Evolutionary conservation across 2,797 vertebrate species (phyloP).

Genomic region (Crenuchus spilurus): DNA sequence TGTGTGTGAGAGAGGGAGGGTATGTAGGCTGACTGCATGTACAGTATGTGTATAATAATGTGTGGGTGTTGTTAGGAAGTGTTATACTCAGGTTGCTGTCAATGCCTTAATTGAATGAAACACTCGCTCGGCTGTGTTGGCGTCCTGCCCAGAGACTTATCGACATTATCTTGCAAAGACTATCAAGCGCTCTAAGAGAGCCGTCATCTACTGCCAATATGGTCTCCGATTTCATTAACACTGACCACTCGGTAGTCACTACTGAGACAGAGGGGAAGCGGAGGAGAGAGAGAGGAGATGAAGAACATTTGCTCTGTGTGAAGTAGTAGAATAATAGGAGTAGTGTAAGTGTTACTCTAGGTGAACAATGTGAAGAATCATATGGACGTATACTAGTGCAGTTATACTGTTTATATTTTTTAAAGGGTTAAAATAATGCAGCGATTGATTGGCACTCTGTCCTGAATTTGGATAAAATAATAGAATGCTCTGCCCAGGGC

Average conservation of each 20-base stretch:
- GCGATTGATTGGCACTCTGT: too few species aligned
- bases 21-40: too few species aligned
- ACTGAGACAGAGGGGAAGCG: background rate
- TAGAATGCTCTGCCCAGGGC: too few species aligned
- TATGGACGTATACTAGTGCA: too few species aligned
- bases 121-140: slow-evolving; percentile 8
- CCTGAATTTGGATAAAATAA: too few species aligned
- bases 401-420: too few species aligned
- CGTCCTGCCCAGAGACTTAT: background rate
- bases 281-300: background rate
- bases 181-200: slow-evolving; percentile 21
- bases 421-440: too few species aligned
- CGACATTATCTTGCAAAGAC: slow-evolving; percentile 30
- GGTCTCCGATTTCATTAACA: slow-evolving; percentile 17
- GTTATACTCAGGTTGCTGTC: background rate
- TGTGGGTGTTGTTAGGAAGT: background rate
- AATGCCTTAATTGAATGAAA: slow-evolving; percentile 14
- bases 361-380: too few species aligned
- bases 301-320: background rate
- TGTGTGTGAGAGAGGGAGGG: background rate
- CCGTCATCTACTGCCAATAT: slow-evolving; percentile 24
- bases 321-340: background rate
- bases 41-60: background rate
- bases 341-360: too few species aligned
- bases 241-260: background rate